Evolutionary conservation across 1,140 invertebrate species (phyloP), one percentile per base, ranked within the genome.

Genomic region (Hyphantria cunea): DNA sequence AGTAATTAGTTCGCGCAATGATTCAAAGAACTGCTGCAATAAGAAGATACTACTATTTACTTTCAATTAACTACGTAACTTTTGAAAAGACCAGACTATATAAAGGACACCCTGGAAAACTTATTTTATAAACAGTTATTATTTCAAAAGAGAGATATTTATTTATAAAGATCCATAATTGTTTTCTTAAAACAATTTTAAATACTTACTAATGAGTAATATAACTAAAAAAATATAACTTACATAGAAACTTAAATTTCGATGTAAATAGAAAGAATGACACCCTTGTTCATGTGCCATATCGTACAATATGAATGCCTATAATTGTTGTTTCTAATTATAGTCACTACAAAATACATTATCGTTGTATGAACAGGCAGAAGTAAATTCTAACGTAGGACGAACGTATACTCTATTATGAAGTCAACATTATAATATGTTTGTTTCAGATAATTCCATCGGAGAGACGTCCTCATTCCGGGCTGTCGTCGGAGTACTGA

Each of bases 371-470:
- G 52, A 54, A 47, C 13, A 45, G 39, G 13, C 39, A 17, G 12
- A 33, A 25, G 2, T 37, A 44, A 6, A 37, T 48, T 33, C n/a
- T n/a, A n/a, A n/a, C n/a, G n/a, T n/a, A n/a, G n/a, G n/a, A n/a
- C n/a, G n/a, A n/a, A n/a, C n/a, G n/a, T n/a, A n/a, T n/a, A n/a
- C 44, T 58, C 45, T 11, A 39, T 58, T 44, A 58, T 49, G 31
- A 58, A 50, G 56, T 60, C 50, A 60, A 60, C 48, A 60, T 50
- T 50, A 45, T 42, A 50, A 50, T 50, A 60, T 66, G 45, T 55
- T 71, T 71, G 68, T 71, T 71, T 56, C 64, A 71, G 68, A 67
- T 63, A 64, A 50, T 48, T 58, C 33, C 55, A 34, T 32, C 13
- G 14, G 50, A 32, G 49, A 13, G 34, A 58, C 39, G 56, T 42